phyloP scores from a whole-genome alignment of 2,888 invertebrate species.

The Xestia sexstrigata region DNA sequence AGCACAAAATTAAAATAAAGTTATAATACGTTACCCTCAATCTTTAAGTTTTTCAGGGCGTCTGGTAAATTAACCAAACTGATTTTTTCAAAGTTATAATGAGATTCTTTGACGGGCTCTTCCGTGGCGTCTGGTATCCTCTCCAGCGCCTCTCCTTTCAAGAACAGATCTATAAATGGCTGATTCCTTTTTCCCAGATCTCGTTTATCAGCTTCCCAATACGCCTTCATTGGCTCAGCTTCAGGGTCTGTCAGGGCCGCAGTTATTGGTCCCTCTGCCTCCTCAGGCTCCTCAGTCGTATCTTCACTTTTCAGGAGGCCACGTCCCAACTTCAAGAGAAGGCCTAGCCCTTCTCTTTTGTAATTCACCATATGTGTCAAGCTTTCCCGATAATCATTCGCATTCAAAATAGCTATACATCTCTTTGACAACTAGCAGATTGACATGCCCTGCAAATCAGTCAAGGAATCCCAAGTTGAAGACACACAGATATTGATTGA shows the following conservation, averaged over 20 bases:
- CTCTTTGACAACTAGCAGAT: constrained; percentile 84
- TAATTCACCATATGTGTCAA: constrained; percentile 87
- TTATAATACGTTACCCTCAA: constrained; percentile 85
- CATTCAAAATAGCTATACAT: constrained; percentile 84
- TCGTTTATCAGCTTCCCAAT: constrained; percentile 87
- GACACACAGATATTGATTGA: constrained; percentile 88
- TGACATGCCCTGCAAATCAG: constrained; percentile 90
- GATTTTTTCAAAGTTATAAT: constrained; percentile 84
- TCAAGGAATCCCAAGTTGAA: constrained; percentile 89
- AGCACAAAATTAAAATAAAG: constrained; percentile 69
- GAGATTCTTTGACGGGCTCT: constrained; percentile 85
- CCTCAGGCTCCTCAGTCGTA: constrained; percentile 75
- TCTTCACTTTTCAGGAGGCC: constrained; percentile 76
- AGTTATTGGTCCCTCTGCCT: constrained; percentile 61
- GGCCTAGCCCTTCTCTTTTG: constrained; percentile 86
- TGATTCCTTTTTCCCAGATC: constrained; percentile 79
- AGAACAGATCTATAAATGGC: constrained; percentile 83
- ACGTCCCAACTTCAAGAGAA: constrained; percentile 84
- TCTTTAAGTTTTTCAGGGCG: constrained; percentile 77
- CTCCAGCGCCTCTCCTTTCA: constrained; percentile 80
- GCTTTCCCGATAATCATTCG: constrained; percentile 79
- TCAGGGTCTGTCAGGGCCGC: constrained; percentile 67
- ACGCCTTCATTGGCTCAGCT: constrained; percentile 85
- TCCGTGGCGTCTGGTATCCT: constrained; percentile 86
- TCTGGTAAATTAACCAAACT: constrained; percentile 81